Evolutionary conservation across 2,888 invertebrate genomes (phyloP).

Genomic region (Acrobasis suavella): DNA sequence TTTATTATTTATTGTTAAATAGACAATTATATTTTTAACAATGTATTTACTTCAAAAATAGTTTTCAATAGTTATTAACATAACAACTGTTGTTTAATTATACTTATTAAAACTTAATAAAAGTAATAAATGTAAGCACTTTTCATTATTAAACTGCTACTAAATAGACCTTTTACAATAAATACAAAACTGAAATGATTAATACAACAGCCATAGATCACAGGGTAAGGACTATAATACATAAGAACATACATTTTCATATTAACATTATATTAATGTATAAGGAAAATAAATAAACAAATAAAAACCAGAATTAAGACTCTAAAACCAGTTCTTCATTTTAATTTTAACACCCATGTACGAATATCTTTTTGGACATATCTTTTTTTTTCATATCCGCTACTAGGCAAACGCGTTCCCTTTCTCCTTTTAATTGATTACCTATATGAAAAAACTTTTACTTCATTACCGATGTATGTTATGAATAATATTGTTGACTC

Average conservation of each 20-base stretch:
- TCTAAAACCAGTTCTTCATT: background rate
- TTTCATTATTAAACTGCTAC: constrained; percentile 11
- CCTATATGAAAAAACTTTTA: too few species aligned
- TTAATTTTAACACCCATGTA: too few species aligned
- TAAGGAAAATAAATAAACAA: constrained; percentile 25
- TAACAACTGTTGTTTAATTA: constrained; percentile 16
- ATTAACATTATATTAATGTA: constrained; percentile 24
- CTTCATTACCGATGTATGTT: too few species aligned
- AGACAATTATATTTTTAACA: constrained; percentile 1
- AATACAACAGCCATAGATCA: constrained; percentile 60
- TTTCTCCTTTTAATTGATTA: too few species aligned
- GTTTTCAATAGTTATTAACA: background rate
- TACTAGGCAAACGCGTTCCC: too few species aligned
- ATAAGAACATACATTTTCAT: constrained; percentile 23
- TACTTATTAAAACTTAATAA: background rate
- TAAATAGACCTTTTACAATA: constrained; percentile 20
- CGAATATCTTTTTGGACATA: too few species aligned
- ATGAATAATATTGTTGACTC: too few species aligned
- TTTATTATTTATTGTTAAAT: constrained; percentile 24
- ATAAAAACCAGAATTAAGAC: background rate
- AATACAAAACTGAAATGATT: constrained; percentile 11
- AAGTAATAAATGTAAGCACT: background rate
- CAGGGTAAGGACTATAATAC: constrained; percentile 47
- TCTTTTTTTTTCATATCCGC: too few species aligned
- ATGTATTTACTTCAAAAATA: background rate